These are phyloP conservation scores for Calyptomena viridis DNA, from an alignment of 2,113 vertebrate species.

Conservation along the genomic window DNA sequence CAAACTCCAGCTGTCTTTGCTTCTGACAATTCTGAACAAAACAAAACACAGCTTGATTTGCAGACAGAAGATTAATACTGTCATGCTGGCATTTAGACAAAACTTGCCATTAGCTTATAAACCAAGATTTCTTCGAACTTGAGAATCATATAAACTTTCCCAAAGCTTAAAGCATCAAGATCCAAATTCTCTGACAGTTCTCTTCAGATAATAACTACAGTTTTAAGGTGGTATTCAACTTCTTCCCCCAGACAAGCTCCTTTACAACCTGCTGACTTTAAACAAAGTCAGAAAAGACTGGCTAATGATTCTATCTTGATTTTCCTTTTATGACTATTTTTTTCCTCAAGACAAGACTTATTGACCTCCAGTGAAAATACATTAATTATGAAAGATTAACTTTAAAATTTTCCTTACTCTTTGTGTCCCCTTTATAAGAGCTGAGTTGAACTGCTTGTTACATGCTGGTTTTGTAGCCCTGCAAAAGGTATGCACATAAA, in stretches of 20 bases:
- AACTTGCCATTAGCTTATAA: not conserved
- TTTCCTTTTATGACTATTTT: not conserved
- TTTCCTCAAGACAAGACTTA: not conserved
- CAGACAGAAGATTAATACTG: slow-evolving; percentile 14
- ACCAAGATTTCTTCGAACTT: slow-evolving; percentile 1
- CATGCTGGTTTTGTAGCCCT: not conserved
- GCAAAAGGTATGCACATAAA: not conserved
- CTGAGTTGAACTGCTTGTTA: not conserved
- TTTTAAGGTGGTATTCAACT: not conserved
- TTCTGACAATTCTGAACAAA: slow-evolving; percentile 20
- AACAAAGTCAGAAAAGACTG: not conserved
- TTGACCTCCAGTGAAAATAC: not conserved
- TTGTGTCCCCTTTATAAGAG: not conserved
- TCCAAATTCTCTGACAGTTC: not conserved
- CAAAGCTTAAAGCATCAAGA: not conserved
- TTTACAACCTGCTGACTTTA: not conserved
- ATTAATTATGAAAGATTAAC: not conserved
- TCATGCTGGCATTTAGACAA: not conserved
- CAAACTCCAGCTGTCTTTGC: slow-evolving; percentile 46
- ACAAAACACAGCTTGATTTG: slow-evolving; percentile 42
- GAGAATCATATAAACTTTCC: slow-evolving; percentile 10
- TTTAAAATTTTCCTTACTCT: not conserved
- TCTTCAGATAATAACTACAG: not conserved
- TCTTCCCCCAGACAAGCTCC: not conserved
- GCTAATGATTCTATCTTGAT: not conserved